phyloP scores from a whole-genome alignment of 2,888 invertebrate species.

The Trachelus tabidus region DNA sequence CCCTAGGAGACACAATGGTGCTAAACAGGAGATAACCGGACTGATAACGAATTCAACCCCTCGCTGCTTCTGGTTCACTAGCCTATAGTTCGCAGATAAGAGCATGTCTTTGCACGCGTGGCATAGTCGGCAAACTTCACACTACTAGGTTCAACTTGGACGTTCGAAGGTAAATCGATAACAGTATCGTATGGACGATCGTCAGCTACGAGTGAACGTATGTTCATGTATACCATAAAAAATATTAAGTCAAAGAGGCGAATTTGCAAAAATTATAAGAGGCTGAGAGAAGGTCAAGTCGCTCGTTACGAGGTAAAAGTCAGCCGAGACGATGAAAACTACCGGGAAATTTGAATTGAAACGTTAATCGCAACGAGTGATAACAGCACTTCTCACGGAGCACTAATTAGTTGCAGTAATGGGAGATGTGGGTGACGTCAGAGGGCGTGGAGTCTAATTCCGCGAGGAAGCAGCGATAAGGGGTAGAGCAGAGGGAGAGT shows the following conservation, averaged over 20 bases:
- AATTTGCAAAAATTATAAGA: neutral
- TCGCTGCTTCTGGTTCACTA: neutral
- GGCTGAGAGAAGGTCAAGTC: neutral
- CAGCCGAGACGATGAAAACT: neutral
- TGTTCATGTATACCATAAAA: neutral
- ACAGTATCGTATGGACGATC: neutral
- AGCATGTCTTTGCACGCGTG: neutral
- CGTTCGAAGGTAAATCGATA: neutral
- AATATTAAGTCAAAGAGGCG: neutral
- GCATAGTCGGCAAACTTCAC: neutral
- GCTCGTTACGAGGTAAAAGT: neutral
- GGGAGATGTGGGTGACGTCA: slow-evolving; percentile 1
- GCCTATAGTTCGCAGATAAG: neutral
- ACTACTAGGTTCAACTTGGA: neutral
- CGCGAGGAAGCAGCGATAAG: neutral
- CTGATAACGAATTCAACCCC: slow-evolving; percentile 39
- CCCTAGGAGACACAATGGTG: slow-evolving; percentile 56
- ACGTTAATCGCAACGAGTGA: slow-evolving; percentile 6
- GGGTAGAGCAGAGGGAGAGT: neutral
- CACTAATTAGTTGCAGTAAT: slow-evolving; percentile 11
- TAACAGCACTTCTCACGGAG: neutral
- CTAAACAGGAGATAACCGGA: slow-evolving; percentile 60
- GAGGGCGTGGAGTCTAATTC: neutral
- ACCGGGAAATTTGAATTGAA: slow-evolving; percentile 8
- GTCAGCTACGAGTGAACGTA: neutral